Base-by-base conservation (phyloP, 2,888 invertebrate species). In the Pogonocherus hispidulus region DNA sequence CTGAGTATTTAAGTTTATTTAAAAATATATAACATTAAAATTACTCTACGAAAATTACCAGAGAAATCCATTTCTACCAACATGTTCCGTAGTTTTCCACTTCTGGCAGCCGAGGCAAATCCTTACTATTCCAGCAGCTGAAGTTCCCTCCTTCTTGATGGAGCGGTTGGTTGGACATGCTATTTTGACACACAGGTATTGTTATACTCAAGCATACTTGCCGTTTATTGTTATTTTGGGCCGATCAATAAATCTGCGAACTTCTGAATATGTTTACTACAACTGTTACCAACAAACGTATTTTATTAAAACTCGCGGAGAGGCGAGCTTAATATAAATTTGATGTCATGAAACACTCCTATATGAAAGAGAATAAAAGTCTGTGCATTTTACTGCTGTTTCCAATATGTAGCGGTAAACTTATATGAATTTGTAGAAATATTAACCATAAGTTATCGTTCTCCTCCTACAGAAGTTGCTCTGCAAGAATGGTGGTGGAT, bases 261-360 rank as follows among this genome's bases (percentile, higher is more conserved):
- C 11, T 55, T 55, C 35, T 55, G 55, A 35, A 55, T 55, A 20
- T 8, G 20, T 41, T 18, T 37, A 19, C 11, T n/a, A 11, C 55
- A 55, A 37, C 55, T 55, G 55, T 41, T 55, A 55, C 35, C 37
- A 55, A 55, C 37, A 55, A 55, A 18, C 37, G 55, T 20, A 16
- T 55, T 55, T 55, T 55, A 55, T 55, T 55, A 37, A 55, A 55
- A 11, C 16, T 37, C 14, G 19, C 19, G n/a, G 14, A 16, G 22
- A 55, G 16, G n/a, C 55, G 55, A 55, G 32, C 55, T 41, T 55
- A 37, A 55, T 55, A 55, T 55, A 55, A 37, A 55, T 37, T 55
- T 55, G 37, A 37, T 55, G 20, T 41, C 55, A 35, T 20, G 20
- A 20, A 37, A 22, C 55, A 55, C 14, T 55, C 14, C 35, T 2